A percentile compares a stretch with the other conserved stretches of the same genome.
Conservation (phyloP, 2,113 vertebrate genomes). For the Peucedramus taeniatus region DNA sequence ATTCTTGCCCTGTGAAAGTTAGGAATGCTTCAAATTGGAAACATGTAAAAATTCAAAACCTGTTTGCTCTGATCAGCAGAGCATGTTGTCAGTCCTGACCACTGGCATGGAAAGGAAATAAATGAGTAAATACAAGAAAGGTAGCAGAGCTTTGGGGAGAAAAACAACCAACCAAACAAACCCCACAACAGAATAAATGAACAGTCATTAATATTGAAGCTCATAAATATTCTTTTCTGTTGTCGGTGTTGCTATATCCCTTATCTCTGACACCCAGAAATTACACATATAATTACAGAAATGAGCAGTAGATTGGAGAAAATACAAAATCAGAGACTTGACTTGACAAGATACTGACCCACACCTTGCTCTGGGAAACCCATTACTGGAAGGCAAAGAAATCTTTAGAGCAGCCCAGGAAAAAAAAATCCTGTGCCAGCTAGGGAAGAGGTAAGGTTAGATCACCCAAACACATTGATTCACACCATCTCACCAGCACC, state of each 20-base stretch:
- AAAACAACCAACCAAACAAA: neutral
- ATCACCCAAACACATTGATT: neutral
- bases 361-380: neutral
- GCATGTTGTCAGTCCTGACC: neutral
- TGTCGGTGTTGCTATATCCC: neutral
- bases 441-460: neutral
- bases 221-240: neutral
- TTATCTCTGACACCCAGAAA: neutral
- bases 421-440: neutral
- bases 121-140: neutral
- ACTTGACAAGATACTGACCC: neutral
- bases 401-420: neutral
- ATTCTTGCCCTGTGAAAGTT: neutral
- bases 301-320: neutral
- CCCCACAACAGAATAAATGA: neutral
- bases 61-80: neutral
- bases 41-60: neutral
- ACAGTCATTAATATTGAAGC: neutral
- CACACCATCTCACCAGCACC: neutral
- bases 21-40: slow-evolving; percentile 13
- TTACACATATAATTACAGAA: neutral
- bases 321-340: neutral
- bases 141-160: neutral
- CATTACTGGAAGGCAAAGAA: neutral
- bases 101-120: neutral